A percentile compares a stretch with the other conserved stretches of the same genome.
phyloP scores from a whole-genome alignment of 2,888 invertebrate genomes.

The Dastarcus helophoroides region DNA sequence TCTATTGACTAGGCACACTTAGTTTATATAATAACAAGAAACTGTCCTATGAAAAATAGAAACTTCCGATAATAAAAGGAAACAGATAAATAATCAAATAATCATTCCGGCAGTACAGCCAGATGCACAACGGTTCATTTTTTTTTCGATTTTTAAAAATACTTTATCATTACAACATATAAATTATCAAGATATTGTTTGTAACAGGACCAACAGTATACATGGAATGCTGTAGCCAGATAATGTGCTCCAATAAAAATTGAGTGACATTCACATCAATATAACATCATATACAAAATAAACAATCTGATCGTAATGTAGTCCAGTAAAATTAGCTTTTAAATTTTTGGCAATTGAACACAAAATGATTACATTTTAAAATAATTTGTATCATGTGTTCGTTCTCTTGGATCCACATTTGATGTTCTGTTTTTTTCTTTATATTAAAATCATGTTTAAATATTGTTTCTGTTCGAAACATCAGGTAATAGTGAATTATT shows the following conservation, averaged over 20 bases:
- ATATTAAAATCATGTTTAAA: too few relatives aligned
- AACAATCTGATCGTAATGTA: conserved; percentile 29
- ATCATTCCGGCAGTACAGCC: conserved; percentile 25
- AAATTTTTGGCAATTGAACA: too few relatives aligned
- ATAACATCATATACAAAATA: conserved; percentile 35
- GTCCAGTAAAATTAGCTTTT: too few relatives aligned
- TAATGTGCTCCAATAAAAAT: conserved; percentile 39
- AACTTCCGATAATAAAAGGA: conserved; percentile 40
- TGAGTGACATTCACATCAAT: conserved; percentile 31
- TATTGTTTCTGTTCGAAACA: too few relatives aligned
- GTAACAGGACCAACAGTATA: conserved; percentile 41
- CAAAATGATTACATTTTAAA: too few relatives aligned
- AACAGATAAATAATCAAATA: conserved; percentile 36
- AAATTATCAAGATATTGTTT: conserved; percentile 37
- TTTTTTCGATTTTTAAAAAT: conserved; percentile 39
- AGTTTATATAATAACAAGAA: conserved; percentile 49
- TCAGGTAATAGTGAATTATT: too few relatives aligned
- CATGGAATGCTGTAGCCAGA: conserved; percentile 39
- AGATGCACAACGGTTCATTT: conserved; percentile 31
- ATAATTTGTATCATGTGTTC: too few relatives aligned
- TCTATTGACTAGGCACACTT: conserved; percentile 57
- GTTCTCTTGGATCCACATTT: too few relatives aligned
- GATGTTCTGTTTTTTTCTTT: too few relatives aligned
- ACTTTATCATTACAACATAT: conserved; percentile 40
- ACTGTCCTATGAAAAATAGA: conserved; percentile 43